Base-by-base conservation (phyloP, 2,113 vertebrate species). In the Semnornis frantzii region DNA sequence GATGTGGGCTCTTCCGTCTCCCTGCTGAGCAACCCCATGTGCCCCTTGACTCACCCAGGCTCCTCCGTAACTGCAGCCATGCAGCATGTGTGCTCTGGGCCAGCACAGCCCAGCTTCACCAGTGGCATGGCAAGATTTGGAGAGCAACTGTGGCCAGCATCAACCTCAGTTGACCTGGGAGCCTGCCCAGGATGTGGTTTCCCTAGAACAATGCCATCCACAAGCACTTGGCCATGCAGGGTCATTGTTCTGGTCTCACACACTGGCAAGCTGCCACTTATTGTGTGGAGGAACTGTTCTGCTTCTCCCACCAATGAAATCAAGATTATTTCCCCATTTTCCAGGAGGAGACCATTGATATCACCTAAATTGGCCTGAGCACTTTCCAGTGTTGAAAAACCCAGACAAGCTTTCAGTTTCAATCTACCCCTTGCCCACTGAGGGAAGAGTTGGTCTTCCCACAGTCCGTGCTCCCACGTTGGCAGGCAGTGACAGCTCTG, bases 71-170 rank as follows among this genome's bases (percentile, higher is more conserved):
- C 88, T 63, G 37, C 72, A 48, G 60, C 3, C n/a, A 28, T 2
- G 1, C 37, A 28, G 6, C 2, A 1, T 0, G 0, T 2, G 2
- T 4, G 5, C 28, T 39, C 34, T 4, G 2, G 64, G 10, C 24
- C 1, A 1, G 50, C 71, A 62, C 66, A 21, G 1, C 60, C 21
- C 46, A 18, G 42, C 70, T 81, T 37, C 4, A 10, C 52, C 1
- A 0, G 39, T 0, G 4, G 55, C 15, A 50, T n/a, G 83, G 15
- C 48, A 25, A 0, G 15, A 39, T 50, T 44, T 0, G 2, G 73
- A 62, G 30, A 4, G 3, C 34, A n/a, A 0, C 5, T 33, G 28
- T 8, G 62, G 64, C 64, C 17, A 48, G 15, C 8, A 5, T 73
- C 85, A 65, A 48, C 34, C n/a, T 12, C 8, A 3, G 12, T 31